Percentiles rank a stretch among this genome's conserved stretches.
Evolutionary conservation across 2,888 invertebrate genomes (phyloP).

Genomic region (Eucera pruinosa): DNA sequence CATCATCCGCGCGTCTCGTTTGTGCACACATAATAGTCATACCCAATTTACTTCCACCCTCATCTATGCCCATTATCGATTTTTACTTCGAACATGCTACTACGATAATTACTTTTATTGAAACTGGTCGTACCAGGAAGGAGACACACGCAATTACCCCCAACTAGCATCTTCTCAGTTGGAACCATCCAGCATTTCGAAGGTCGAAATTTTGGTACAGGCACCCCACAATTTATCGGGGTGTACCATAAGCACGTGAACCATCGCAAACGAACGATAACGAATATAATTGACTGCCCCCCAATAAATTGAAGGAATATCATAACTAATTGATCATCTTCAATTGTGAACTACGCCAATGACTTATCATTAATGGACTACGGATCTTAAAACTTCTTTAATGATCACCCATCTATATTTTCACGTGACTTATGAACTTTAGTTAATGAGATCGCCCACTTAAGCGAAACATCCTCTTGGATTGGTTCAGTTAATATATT

Average conservation of each 20-base stretch:
- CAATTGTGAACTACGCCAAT: constrained; percentile 6
- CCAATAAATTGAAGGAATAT: constrained; percentile 29
- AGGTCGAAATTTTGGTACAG: constrained; percentile 29
- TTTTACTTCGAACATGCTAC: constrained; percentile 61
- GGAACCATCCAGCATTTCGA: constrained; percentile 10
- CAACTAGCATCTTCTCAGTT: constrained; percentile 28
- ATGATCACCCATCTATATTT: neutral
- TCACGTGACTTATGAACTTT: neutral
- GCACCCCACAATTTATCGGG: constrained; percentile 6
- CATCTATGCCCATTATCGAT: constrained; percentile 63
- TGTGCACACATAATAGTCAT: constrained; percentile 63
- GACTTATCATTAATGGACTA: constrained; percentile 3
- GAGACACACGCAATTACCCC: constrained; percentile 60
- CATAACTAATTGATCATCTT: constrained; percentile 30
- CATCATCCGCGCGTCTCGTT: constrained; percentile 67
- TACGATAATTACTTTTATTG: constrained; percentile 70
- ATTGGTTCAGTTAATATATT: too few relatives aligned
- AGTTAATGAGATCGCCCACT: neutral
- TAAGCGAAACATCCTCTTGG: neutral
- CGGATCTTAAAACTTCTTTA: neutral
- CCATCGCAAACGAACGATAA: neutral
- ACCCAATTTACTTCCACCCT: constrained; percentile 69
- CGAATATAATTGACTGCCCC: constrained; percentile 2
- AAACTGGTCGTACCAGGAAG: constrained; percentile 63
- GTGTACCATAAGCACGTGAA: neutral